Evolutionary conservation across 2,113 vertebrate species (phyloP), one percentile per base, ranked within the genome.

Genomic region (Apaloderma vittatum): DNA sequence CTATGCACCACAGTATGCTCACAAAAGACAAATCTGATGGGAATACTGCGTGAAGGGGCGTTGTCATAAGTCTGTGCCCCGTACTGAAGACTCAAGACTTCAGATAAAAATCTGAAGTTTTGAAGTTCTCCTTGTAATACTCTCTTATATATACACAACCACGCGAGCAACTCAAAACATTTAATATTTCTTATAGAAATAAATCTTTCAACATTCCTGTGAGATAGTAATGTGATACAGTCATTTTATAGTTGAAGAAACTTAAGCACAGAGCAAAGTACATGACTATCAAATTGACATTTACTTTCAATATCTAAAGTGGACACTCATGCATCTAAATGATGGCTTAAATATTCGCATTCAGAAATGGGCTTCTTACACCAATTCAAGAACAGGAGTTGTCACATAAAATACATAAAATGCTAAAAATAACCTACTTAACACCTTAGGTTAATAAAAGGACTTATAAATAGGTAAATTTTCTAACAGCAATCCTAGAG

Each of bases 171-270:
- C 24, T 68, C 22, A 86, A 55, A 62, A 49, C 11, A 63, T 30
- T 72, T 89, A 59, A 40, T 43, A 36, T 55, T 82, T 74, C 45
- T 59, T 65, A 29, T 6, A 74, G 43, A 88, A 93, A 83, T 67
- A 80, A 87, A 92, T 77, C 78, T 86, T 83, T 65, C 23, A 86
- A 36, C 26, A 71, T 57, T 37, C 32, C 52, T 78, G 34, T 29
- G 43, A 86, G 63, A 72, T 2, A 82, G 37, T 77, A n/a, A 21
- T 34, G 16, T 45, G 55, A 32, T 45, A 70, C 23, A 80, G 37
- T 37, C 17, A 77, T 84, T 88, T 96, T 94, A 86, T 68, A 94
- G 73, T 68, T 51, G 52, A 93, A n/a, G 45, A 88, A 88, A 88
- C 61, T 74, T 76, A 75, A 88, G 90, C 40, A 67, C 24, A 68